phyloP scores from a whole-genome alignment of 2,888 invertebrate species.

The Punctoribates punctum region DNA sequence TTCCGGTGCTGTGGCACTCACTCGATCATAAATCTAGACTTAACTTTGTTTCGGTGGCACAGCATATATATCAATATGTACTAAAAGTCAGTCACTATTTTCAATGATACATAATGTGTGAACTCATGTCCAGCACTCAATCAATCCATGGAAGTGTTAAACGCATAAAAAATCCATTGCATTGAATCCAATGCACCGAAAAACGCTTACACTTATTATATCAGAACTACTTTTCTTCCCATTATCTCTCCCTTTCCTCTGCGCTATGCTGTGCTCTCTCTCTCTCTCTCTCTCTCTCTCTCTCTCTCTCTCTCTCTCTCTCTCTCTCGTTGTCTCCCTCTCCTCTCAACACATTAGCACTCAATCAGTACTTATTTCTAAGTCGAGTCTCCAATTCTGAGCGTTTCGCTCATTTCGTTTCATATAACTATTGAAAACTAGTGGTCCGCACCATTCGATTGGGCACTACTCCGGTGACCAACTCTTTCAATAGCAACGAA shows the following conservation, averaged over 20 bases:
- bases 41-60: background rate
- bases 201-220: background rate
- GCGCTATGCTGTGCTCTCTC: too few species aligned
- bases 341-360: background rate
- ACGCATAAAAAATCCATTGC: slow-evolving; percentile 9
- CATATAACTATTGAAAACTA: background rate
- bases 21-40: slow-evolving; percentile 5
- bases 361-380: background rate
- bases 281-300: too few species aligned
- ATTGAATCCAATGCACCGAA: background rate
- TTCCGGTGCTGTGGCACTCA: slow-evolving; percentile 2
- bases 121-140: slow-evolving; percentile 5
- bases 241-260: too few species aligned
- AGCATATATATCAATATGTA: background rate
- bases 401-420: background rate
- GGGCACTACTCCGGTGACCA: background rate
- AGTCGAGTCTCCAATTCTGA: background rate
- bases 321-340: too few species aligned
- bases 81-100: slow-evolving; percentile 3
- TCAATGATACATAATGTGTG: background rate
- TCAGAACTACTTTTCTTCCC: too few species aligned
- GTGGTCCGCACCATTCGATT: background rate
- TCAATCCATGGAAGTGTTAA: background rate
- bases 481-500: background rate
- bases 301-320: too few species aligned